phyloP scores from a whole-genome alignment of 1,140 invertebrate species.

The Nylanderia fulva region DNA sequence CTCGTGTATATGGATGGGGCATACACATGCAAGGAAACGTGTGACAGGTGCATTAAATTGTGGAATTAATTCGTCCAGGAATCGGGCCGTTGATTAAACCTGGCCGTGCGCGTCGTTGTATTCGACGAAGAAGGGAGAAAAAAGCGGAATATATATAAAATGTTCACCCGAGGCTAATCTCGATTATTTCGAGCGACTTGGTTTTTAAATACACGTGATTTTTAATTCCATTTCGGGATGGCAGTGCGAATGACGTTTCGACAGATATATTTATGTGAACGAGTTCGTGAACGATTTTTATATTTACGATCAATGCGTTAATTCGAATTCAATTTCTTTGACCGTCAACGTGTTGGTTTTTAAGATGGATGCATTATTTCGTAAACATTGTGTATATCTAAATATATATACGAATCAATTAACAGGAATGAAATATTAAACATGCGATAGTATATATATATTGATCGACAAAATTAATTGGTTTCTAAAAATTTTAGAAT shows the following conservation, averaged over 20 bases:
- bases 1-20: constrained; percentile 49
- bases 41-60: constrained; percentile 69
- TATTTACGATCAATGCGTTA: background rate
- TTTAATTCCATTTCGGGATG: constrained; percentile 16
- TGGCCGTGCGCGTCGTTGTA: background rate
- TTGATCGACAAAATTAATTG: background rate
- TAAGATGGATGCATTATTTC: constrained; percentile 30
- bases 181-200: constrained; percentile 36
- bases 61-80: constrained; percentile 63
- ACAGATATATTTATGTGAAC: constrained; percentile 35
- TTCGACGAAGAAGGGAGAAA: constrained; percentile 1
- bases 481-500: background rate
- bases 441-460: background rate
- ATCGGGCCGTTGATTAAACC: constrained; percentile 52
- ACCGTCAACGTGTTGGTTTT: constrained; percentile 19
- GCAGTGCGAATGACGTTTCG: constrained; percentile 35
- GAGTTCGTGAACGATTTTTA: constrained; percentile 26
- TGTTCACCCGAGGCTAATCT: background rate
- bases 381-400: background rate
- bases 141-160: background rate
- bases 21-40: constrained; percentile 55
- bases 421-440: background rate
- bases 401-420: constrained; percentile 12
- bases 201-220: constrained; percentile 34
- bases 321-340: constrained; percentile 35